Conservation (phyloP, 2,797 vertebrate genomes). For the Ataeniobius toweri region DNA sequence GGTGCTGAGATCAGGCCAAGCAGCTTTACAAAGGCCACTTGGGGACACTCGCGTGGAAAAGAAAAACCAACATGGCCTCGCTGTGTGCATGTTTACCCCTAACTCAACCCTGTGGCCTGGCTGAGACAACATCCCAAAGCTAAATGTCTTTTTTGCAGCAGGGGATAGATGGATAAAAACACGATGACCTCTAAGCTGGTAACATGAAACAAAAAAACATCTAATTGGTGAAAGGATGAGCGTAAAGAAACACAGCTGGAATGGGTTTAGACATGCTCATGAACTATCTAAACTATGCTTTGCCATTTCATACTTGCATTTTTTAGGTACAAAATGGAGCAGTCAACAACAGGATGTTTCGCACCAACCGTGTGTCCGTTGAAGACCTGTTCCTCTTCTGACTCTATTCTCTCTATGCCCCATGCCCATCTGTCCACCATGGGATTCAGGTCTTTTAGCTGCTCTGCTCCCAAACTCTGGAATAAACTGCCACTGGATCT, state of each 20-base stretch:
- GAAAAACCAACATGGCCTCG: background rate
- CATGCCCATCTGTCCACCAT: too few relatives aligned
- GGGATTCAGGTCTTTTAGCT: too few relatives aligned
- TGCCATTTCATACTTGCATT: background rate
- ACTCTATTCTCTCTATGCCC: too few relatives aligned
- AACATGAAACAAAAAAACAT: background rate
- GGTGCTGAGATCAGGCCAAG: slow-evolving; percentile 59
- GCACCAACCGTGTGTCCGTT: background rate
- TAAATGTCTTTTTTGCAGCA: background rate
- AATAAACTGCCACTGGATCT: too few relatives aligned
- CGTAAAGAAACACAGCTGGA: background rate
- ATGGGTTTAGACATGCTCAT: too few relatives aligned
- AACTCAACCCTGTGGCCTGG: background rate
- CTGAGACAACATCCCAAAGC: background rate
- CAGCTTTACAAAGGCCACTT: slow-evolving; percentile 21
- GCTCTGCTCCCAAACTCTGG: too few relatives aligned
- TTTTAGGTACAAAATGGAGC: background rate
- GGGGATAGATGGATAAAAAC: background rate
- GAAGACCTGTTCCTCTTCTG: background rate
- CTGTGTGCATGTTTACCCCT: background rate
- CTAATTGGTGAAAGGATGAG: background rate
- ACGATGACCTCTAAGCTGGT: background rate
- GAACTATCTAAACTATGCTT: too few relatives aligned
- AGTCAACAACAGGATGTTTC: background rate
- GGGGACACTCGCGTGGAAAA: slow-evolving; percentile 17